A percentile compares a stretch with the other conserved stretches of the same genome.
Evolutionary conservation across 2,888 invertebrate genomes (phyloP).

Genomic region (Uropetala carovei): DNA sequence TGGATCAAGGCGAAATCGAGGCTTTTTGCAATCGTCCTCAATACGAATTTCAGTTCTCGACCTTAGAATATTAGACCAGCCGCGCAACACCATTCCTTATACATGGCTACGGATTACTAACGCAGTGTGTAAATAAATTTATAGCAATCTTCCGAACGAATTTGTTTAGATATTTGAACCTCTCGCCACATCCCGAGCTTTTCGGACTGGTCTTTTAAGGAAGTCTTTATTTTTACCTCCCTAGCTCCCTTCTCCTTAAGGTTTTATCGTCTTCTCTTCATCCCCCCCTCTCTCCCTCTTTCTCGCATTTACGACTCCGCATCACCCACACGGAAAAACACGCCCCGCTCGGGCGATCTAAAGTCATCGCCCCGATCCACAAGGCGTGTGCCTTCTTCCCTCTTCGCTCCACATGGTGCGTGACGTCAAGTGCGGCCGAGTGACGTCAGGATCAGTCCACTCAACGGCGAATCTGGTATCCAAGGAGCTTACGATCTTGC

Average conservation of each 20-base stretch:
- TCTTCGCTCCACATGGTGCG: not conserved
- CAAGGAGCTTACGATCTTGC: not conserved
- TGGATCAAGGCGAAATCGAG: no score
- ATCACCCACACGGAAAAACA: not conserved
- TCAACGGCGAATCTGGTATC: conserved; percentile 12
- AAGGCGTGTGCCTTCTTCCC: not conserved
- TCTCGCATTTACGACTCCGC: not conserved
- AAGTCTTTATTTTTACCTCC: not conserved
- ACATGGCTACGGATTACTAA: no score
- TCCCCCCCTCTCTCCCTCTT: not conserved
- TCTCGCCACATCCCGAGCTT: not conserved
- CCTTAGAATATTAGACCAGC: no score
- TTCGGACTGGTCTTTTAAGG: conserved; percentile 16
- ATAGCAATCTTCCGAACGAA: not conserved
- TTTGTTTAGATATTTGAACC: conserved; percentile 20
- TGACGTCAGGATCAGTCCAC: conserved; percentile 15
- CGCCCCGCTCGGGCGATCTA: not conserved
- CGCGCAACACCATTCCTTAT: no score
- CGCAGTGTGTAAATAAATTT: not conserved
- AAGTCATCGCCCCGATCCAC: conserved; percentile 21
- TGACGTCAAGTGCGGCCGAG: conserved; percentile 10
- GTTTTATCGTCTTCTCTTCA: conserved; percentile 12
- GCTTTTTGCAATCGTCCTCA: no score
- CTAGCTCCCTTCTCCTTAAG: not conserved
- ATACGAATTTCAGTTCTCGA: no score